Evolutionary conservation across 2,797 vertebrate genomes (phyloP).

Genomic region (Oryzias sinensis): DNA sequence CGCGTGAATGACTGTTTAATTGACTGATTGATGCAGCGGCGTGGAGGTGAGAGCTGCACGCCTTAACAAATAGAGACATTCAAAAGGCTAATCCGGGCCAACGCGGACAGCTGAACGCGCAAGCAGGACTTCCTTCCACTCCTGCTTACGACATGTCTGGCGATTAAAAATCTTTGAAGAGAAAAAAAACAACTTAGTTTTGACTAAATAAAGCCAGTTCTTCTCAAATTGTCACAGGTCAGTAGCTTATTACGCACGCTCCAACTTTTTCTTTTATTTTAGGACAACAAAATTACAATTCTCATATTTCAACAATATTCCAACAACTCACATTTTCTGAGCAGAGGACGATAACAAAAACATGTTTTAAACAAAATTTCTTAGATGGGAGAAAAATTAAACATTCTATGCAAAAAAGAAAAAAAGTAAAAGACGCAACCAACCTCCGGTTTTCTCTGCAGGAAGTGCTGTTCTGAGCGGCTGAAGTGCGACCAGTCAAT

Average conservation of each 20-base stretch:
- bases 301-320: not conserved
- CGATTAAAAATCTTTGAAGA: not conserved
- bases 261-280: conserved; percentile 29
- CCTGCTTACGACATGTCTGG: conserved; percentile 9
- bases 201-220: conserved; percentile 14
- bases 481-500: conserved; percentile 60
- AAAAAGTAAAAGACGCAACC: conserved; percentile 33
- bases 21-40: conserved; percentile 81
- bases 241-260: conserved; percentile 20
- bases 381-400: not conserved
- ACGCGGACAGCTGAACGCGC: conserved; percentile 57
- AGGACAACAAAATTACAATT: not conserved
- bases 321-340: not conserved
- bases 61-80: conserved; percentile 81
- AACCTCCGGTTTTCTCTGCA: conserved; percentile 62
- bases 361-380: no score
- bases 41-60: conserved; percentile 76
- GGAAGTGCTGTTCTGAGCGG: conserved; percentile 41
- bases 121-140: conserved; percentile 30
- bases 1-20: conserved; percentile 78
- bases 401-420: not conserved
- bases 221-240: not conserved
- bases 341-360: not conserved
- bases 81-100: conserved; percentile 76
- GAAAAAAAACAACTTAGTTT: not conserved